Evolutionary conservation across 1,140 invertebrate species (phyloP), one percentile per base, ranked within the genome.

Genomic region (Anthonomus grandis): DNA sequence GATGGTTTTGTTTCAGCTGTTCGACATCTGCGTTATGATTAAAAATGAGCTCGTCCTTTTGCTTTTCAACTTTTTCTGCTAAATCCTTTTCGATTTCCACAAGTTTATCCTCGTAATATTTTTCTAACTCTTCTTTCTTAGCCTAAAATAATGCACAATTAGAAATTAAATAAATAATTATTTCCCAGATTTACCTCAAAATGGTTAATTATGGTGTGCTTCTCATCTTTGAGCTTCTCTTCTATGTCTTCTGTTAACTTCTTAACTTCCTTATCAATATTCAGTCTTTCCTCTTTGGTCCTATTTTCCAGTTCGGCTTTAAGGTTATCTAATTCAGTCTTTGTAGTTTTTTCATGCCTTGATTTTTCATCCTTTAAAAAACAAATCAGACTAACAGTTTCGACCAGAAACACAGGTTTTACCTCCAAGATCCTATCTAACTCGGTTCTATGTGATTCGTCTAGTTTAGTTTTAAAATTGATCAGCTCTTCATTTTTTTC

Each of bases 401-500:
- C n/a, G 9, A 8, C 47, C 27, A 4, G 18, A 12, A n/a, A 31
- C 5, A 24, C 13, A 42, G 4, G 21, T n/a, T 19, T 1, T 24
- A 55, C 52, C 15, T 66, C 42, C 57, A 80, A 64, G 10, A 82
- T 78, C 63, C 79, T 71, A 60, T 84, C 76, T 38, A 84, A 59
- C 47, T 78, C 74, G 17, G 64, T 57, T 44, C 77, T 78, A 58
- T 84, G 77, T 25, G 79, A 79, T 24, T 77, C 73, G 19, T 78
- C 70, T 4, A 81, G 25, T 21, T 75, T 62, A 3, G 68, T 65
- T 57, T 73, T 76, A 34, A 71, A 71, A 44, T 67, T 64, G 38
- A 66, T 58, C 67, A 75, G 63, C 74, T 73, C 70, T 19, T 69
- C 63, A 38, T 74, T 68, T 41, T 68, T 73, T 39, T 71, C 67